phyloP scores from a whole-genome alignment of 2,113 vertebrate genomes.

The Pollachius pollachius region DNA sequence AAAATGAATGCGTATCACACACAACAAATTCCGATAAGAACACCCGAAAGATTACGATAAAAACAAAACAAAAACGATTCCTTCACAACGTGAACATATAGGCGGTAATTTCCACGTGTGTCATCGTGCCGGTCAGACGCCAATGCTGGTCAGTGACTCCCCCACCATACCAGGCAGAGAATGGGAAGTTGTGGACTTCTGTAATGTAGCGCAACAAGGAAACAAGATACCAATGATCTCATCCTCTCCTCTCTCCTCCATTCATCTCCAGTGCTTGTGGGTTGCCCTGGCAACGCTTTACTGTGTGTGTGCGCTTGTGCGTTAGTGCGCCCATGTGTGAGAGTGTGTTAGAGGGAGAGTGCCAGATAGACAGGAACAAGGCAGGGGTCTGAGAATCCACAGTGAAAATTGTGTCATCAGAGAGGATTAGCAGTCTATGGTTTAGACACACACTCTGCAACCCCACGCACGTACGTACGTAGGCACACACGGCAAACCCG shows the following conservation, averaged over 20 bases:
- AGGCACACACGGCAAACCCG: conserved; percentile 10
- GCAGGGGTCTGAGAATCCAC: conserved; percentile 55
- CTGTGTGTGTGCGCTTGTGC: conserved; percentile 35
- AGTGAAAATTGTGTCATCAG: conserved; percentile 72
- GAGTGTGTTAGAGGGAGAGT: conserved; percentile 18
- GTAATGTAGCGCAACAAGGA: too few relatives aligned
- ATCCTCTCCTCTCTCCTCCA: conserved; percentile 66
- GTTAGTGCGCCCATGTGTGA: conserved; percentile 36
- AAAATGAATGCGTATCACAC: too few relatives aligned
- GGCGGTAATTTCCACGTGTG: too few relatives aligned
- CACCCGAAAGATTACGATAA: too few relatives aligned
- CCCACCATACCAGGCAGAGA: conserved; percentile 39
- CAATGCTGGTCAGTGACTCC: not conserved
- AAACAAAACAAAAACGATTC: too few relatives aligned
- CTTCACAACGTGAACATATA: too few relatives aligned
- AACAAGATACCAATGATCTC: conserved; percentile 76
- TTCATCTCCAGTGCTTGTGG: conserved; percentile 65
- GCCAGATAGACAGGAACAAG: conserved; percentile 12
- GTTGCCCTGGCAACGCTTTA: conserved; percentile 71
- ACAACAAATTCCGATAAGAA: too few relatives aligned
- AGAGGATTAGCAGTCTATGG: conserved; percentile 68
- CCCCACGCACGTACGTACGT: conserved; percentile 27
- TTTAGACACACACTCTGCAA: conserved; percentile 53
- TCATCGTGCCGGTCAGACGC: not conserved
- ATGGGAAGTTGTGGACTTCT: conserved; percentile 11